Conservation (phyloP, 64 coral and sea anemone genomes). For the Dendrophyllia cribrosa region DNA sequence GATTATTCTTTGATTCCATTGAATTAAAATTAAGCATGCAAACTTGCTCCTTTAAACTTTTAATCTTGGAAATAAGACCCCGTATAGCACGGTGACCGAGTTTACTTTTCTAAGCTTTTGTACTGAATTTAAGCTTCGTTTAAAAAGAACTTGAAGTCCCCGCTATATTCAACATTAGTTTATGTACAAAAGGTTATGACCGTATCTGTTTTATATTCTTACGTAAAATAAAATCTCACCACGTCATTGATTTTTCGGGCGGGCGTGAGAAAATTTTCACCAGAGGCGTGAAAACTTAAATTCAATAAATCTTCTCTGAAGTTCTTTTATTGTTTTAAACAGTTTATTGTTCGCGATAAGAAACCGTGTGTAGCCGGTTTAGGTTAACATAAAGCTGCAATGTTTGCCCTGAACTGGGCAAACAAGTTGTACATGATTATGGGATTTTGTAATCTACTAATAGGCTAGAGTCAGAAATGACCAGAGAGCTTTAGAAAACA, state of each 20-base stretch:
- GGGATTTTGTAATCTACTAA: conserved; percentile 12
- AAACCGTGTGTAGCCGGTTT: background rate
- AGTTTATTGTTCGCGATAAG: background rate
- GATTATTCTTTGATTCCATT: conserved; percentile 18
- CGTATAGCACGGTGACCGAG: background rate
- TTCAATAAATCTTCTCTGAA: background rate
- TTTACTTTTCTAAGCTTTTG: conserved; percentile 9
- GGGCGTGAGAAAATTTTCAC: conserved; percentile 1
- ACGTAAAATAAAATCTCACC: background rate
- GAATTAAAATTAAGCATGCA: background rate
- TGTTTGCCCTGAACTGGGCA: conserved; percentile 43
- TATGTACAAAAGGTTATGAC: conserved; percentile 47
- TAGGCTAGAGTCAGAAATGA: background rate
- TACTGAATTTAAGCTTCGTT: conserved; percentile 19
- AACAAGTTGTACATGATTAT: conserved; percentile 42
- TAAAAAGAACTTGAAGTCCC: background rate
- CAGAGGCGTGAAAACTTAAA: conserved; percentile 22
- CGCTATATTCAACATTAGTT: conserved; percentile 10
- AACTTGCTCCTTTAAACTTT: too few species aligned
- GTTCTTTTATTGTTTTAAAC: conserved; percentile 5
- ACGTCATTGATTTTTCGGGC: background rate
- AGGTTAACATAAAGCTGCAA: conserved; percentile 13
- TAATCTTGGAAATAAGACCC: too few species aligned
- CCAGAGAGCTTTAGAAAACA: background rate
- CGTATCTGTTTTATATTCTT: conserved; percentile 11